Evolutionary conservation across 2,797 vertebrate genomes (phyloP), one percentile per base, ranked within the genome.

Genomic region (Chromis chromis): DNA sequence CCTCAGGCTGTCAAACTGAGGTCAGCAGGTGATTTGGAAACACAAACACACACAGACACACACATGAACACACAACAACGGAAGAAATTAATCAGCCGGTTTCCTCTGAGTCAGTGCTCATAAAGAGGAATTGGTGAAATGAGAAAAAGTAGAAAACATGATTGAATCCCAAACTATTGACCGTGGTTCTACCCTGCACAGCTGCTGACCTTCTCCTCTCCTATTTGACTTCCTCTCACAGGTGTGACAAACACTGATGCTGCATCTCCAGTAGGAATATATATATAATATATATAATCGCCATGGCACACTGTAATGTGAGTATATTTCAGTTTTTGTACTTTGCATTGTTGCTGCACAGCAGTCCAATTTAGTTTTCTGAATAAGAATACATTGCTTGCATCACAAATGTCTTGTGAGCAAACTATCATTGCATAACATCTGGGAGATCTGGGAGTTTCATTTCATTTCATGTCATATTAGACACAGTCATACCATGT

Each of bases 221-320:
- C 25, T 25, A 25, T 25, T 25, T 25, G 25, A 2, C 31, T 40
- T 13, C 10, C 44, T 55, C 12, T 50, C 46, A 44, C 78, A 89
- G 86, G 72, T 79, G 54, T 62, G 57, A 79, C 54, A 59, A 31
- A 65, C 72, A 19, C 83, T 66, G 83, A 92, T 91, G 85, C 83
- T 76, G 76, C 57, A 63, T 60, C 59, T 76, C 24, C 65, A 42
- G 76, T 75, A 52, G 82, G 86, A 91, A 88, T 86, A 80, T n/a
- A n/a, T n/a, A n/a, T n/a, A n/a, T n/a, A n/a, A n/a, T n/a, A n/a
- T n/a, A n/a, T n/a, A n/a, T 83, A 70, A 75, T 56, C 84, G 81
- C 74, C 67, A 95, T 93, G 93, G 95, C 94, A 54, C 84, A 94
- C 57, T 87, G 83, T 87, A 92, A 92, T 72, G 95, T 95, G 79